Evolutionary conservation across 2,888 invertebrate species (phyloP), one percentile per base, ranked within the genome.

Genomic region (Apoda limacodes): DNA sequence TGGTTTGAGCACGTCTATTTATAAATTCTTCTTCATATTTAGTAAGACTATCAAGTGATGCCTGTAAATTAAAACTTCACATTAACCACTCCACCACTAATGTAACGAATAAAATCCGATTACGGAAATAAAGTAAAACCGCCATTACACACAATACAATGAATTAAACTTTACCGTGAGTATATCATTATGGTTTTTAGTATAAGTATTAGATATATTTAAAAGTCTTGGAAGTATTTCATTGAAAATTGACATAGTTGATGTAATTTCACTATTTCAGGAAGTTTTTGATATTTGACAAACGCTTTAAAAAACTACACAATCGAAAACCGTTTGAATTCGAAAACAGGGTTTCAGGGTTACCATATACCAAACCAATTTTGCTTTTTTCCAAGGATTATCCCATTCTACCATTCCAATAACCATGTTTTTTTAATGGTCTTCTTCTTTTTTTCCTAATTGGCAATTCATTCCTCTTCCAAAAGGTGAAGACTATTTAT

Each of bases 321-420:
- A 45, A 50, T 51, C 50, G 53, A 74, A 75, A 76, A 75, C 80
- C 74, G 78, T 78, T 80, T 78, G 64, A 75, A 69, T 67, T 74
- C 70, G 60, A 62, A 70, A 60, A 55, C 40, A 24, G n/a, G n/a
- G n/a, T n/a, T n/a, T n/a, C n/a, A n/a, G n/a, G n/a, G n/a, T n/a
- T n/a, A n/a, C n/a, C n/a, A n/a, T n/a, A n/a, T n/a, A n/a, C n/a
- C n/a, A n/a, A n/a, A n/a, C n/a, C n/a, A n/a, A n/a, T n/a, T n/a
- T n/a, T n/a, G n/a, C n/a, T n/a, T n/a, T n/a, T n/a, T n/a, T n/a
- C n/a, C n/a, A n/a, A n/a, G n/a, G n/a, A n/a, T n/a, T n/a, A n/a
- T n/a, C n/a, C n/a, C n/a, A n/a, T n/a, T n/a, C n/a, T n/a, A n/a
- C n/a, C n/a, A n/a, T n/a, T n/a, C n/a, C n/a, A n/a, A n/a, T n/a